Percentiles rank a stretch among this genome's conserved stretches.
These are phyloP conservation scores for Aleadryas rufinucha DNA, from an alignment of 2,113 vertebrate species.

Conservation along the genomic window DNA sequence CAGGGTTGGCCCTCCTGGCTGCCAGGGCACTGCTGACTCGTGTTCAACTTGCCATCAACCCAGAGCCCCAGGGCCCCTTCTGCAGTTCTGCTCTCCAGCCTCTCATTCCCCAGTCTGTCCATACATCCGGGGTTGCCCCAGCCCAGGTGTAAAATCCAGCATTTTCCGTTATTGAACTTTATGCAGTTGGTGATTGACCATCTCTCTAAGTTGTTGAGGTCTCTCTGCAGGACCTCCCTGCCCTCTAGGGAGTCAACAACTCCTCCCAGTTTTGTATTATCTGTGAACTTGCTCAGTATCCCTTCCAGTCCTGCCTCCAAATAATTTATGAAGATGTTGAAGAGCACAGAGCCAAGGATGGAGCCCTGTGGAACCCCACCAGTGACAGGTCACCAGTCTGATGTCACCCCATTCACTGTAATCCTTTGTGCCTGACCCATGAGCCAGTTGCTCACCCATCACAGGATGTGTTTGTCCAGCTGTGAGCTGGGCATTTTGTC, in stretches of 20 bases:
- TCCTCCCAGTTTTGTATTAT: neutral
- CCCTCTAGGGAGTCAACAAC: rapidly evolving
- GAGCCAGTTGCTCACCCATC: neutral
- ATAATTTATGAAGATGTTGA: neutral
- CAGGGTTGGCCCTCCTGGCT: neutral
- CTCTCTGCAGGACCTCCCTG: neutral
- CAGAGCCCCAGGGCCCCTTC: neutral
- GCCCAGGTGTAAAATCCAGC: neutral
- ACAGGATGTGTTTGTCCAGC: too few relatives aligned
- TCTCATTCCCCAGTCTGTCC: neutral
- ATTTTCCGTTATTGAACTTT: neutral
- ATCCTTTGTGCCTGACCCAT: neutral
- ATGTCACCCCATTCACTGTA: neutral
- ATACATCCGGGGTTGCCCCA: rapidly evolving
- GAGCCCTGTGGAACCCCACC: neutral
- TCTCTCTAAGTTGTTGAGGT: neutral
- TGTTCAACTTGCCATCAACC: rapidly evolving
- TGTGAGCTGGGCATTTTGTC: neutral
- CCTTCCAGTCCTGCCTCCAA: neutral
- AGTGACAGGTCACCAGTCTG: neutral
- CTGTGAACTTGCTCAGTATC: neutral
- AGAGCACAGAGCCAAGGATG: neutral
- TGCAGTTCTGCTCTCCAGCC: rapidly evolving
- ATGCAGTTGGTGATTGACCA: rapidly evolving
- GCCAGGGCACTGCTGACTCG: neutral